These are phyloP conservation scores for Ceyx margarethae DNA, from an alignment of 2,113 vertebrate species.

Conservation along the genomic window DNA sequence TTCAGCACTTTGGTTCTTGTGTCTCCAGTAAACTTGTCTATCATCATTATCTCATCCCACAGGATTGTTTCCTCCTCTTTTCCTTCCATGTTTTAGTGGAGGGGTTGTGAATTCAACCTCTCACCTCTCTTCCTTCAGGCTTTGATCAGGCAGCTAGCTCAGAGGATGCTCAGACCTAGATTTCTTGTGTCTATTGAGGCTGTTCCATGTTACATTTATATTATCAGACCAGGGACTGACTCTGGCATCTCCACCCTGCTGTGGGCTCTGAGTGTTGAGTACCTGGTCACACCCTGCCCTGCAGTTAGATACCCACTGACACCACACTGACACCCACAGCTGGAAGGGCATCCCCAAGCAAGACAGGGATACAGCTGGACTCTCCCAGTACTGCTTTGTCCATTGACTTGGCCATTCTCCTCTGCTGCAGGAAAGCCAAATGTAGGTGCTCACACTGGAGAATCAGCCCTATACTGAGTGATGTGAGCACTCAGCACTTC, in stretches of 20 bases:
- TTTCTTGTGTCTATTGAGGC: not conserved
- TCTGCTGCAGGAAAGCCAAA: not conserved
- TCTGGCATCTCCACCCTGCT: not conserved
- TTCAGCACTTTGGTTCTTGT: not conserved
- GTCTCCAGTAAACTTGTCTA: not conserved
- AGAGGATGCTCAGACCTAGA: not conserved
- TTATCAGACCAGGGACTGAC: not conserved
- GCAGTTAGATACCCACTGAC: not conserved
- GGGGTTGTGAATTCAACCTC: not conserved
- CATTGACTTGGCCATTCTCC: not conserved
- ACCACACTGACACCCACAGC: not conserved
- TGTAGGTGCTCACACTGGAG: not conserved
- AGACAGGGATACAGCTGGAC: not conserved
- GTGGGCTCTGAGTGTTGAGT: not conserved
- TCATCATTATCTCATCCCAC: not conserved
- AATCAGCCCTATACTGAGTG: not conserved
- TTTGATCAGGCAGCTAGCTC: not conserved
- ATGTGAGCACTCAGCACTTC: not conserved
- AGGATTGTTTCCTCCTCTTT: not conserved
- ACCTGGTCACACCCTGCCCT: not conserved
- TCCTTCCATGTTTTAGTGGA: not conserved
- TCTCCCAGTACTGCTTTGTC: not conserved
- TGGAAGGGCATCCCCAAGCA: not conserved
- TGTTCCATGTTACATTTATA: not conserved
- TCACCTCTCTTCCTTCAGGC: not conserved